phyloP scores from a whole-genome alignment of 2,888 invertebrate species.

The Scaptomyza tumidula region DNA sequence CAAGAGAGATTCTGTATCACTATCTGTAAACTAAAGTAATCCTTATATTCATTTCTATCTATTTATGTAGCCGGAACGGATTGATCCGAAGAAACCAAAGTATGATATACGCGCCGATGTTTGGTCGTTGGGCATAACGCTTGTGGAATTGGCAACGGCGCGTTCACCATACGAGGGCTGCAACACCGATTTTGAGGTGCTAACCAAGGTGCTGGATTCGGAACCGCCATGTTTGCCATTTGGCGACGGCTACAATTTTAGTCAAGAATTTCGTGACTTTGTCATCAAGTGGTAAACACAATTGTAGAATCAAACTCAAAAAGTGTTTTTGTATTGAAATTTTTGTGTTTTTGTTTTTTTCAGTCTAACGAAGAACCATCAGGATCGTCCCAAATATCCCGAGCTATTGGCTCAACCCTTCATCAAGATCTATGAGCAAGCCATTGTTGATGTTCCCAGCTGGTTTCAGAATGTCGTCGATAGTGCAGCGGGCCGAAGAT shows the following conservation, averaged over 20 bases:
- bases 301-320: too few relatives aligned
- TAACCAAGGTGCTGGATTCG: conserved; percentile 95
- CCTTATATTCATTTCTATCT: not conserved
- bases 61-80: conserved; percentile 93
- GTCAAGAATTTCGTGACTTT: conserved; percentile 94
- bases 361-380: conserved; percentile 97
- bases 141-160: conserved; percentile 98
- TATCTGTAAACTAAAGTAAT: too few relatives aligned
- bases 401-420: conserved; percentile 95
- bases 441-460: conserved; percentile 90
- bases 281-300: conserved; percentile 92
- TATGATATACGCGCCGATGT: conserved; percentile 99
- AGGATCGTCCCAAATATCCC: conserved; percentile 96
- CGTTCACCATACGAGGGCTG: conserved; percentile 97
- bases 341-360: not conserved
- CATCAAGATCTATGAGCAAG: conserved; percentile 91
- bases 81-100: conserved; percentile 96
- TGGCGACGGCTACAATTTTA: conserved; percentile 87
- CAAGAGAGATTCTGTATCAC: too few relatives aligned
- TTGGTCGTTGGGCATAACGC: conserved; percentile 98
- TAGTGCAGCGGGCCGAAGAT: conserved; percentile 84
- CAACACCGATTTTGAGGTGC: conserved; percentile 98
- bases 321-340: not conserved
- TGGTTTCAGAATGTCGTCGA: conserved; percentile 91
- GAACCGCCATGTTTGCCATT: conserved; percentile 95